Base-by-base conservation (phyloP, 2,888 invertebrate genomes). In the Lasius platythorax region DNA sequence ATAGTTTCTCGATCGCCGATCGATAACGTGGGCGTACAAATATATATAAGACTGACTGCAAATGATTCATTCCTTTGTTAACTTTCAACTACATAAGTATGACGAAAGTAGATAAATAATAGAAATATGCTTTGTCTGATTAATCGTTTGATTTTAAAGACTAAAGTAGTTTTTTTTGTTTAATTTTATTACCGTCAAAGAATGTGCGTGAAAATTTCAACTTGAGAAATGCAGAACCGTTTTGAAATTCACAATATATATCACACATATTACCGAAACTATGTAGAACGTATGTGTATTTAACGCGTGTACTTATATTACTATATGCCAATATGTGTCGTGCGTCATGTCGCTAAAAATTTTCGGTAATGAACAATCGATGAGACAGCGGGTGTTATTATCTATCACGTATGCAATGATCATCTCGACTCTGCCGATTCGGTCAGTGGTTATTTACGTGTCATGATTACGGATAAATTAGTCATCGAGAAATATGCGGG, bases 381-480 rank as follows among this genome's bases (percentile, higher is more conserved):
- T 37, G 58, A 64, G 15, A n/a, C 8, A 64, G 28, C 73, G 66
- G 15, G 11, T 75, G 11, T 83, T 68, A 73, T 66, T 64, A n/a
- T 56, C 28, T 64, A 43, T 50, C n/a, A 23, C 30, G 73, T 18
- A 11, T 23, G 76, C 67, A 61, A 56, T 30, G 2, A 53, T 53
- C 53, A 33, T 33, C 23, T 56, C 18, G 58, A 53, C 8, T 68
- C 46, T 58, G 4, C 23, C 43, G 70, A 70, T 79, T 79, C 58
- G 11, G 30, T 58, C 43, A 68, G 46, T 28, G 4, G 23, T 58
- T 79, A 79, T 58, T 72, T 79, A 37, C 23, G 67, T 33, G 66
- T 66, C 56, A 30, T 66, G 46, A 37, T 56, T 78, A 63, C 63
- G 12, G 72, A 53, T 33, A 33, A 87, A 82, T 87, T 87, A 85